Percentiles rank a stretch among this genome's conserved stretches.
These are phyloP conservation scores for Rhyacichthys aspro DNA, from an alignment of 2,797 vertebrate genomes.

Conservation along the genomic window DNA sequence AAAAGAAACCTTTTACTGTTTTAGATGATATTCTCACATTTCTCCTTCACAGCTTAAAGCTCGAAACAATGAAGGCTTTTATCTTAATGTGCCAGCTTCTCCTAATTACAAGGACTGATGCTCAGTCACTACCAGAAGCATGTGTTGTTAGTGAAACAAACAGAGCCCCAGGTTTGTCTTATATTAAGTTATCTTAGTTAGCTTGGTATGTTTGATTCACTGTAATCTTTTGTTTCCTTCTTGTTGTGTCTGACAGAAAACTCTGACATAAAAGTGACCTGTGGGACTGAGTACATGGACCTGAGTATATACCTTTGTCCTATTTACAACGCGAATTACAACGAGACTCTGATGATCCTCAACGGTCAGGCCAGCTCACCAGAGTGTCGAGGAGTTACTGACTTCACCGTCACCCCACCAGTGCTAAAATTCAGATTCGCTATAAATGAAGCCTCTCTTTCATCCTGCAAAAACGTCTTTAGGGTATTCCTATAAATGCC, in stretches of 20 bases:
- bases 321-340: slow-evolving; percentile 74
- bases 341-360: slow-evolving; percentile 76
- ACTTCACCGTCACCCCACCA: slow-evolving; percentile 63
- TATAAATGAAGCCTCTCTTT: slow-evolving; percentile 49
- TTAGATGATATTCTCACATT: slow-evolving; percentile 19
- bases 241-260: slow-evolving; percentile 59
- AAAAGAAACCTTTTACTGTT: too few relatives aligned
- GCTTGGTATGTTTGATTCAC: background rate
- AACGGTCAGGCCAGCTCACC: slow-evolving; percentile 58
- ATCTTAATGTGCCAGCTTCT: slow-evolving; percentile 64
- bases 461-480: slow-evolving; percentile 57
- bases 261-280: slow-evolving; percentile 70
- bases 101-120: slow-evolving; percentile 61
- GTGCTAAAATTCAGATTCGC: slow-evolving; percentile 71
- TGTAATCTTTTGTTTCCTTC: background rate
- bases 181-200: background rate
- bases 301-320: slow-evolving; percentile 77
- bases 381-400: slow-evolving; percentile 64
- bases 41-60: slow-evolving; percentile 39
- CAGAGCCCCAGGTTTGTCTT: slow-evolving; percentile 70
- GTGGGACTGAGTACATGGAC: slow-evolving; percentile 70
- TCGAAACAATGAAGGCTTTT: slow-evolving; percentile 63
- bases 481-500: slow-evolving; percentile 51
- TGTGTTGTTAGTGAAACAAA: slow-evolving; percentile 39
- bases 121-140: slow-evolving; percentile 4